Evolutionary conservation across 2,888 invertebrate genomes (phyloP).

Genomic region (Sylvicola fuscatus): DNA sequence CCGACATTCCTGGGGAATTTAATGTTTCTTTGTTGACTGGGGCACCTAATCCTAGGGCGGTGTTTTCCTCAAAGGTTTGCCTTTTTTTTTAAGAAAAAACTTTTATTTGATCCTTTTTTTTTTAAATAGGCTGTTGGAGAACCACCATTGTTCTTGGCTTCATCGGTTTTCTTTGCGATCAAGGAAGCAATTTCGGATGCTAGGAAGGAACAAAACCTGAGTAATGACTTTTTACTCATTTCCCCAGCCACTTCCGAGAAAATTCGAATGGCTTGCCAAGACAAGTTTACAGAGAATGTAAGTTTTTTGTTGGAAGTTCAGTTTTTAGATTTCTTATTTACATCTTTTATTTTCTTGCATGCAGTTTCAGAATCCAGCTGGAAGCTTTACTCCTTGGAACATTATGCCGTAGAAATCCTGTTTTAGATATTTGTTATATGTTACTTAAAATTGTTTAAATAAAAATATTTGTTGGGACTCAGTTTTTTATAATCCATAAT

Average conservation of each 20-base stretch:
- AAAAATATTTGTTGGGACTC: too few relatives aligned
- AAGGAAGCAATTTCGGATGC: conserved; percentile 69
- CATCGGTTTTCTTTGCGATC: conserved; percentile 78
- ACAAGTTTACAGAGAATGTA: conserved; percentile 62
- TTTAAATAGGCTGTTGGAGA: conserved; percentile 74
- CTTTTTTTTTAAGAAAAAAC: neutral
- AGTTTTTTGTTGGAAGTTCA: neutral
- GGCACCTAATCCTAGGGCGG: conserved; percentile 74
- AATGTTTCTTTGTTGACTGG: conserved; percentile 83
- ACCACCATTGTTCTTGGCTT: conserved; percentile 79
- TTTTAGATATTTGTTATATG: too few relatives aligned
- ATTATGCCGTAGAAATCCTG: conserved; percentile 9
- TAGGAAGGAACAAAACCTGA: conserved; percentile 43
- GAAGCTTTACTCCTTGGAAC: conserved; percentile 12
- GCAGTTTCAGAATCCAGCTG: too few relatives aligned
- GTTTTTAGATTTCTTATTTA: conserved; percentile 4
- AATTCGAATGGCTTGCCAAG: conserved; percentile 77
- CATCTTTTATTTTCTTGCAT: conserved; percentile 13
- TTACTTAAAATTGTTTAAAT: too few relatives aligned
- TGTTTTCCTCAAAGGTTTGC: conserved; percentile 83
- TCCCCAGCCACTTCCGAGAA: conserved; percentile 77
- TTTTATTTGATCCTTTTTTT: conserved; percentile 1
- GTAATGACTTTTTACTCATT: conserved; percentile 40
- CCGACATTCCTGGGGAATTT: conserved; percentile 78
- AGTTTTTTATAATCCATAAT: too few relatives aligned